These are phyloP conservation scores for Caenorhabditis brenneri DNA, from an alignment of 1,140 invertebrate species.

Conservation along the genomic window DNA sequence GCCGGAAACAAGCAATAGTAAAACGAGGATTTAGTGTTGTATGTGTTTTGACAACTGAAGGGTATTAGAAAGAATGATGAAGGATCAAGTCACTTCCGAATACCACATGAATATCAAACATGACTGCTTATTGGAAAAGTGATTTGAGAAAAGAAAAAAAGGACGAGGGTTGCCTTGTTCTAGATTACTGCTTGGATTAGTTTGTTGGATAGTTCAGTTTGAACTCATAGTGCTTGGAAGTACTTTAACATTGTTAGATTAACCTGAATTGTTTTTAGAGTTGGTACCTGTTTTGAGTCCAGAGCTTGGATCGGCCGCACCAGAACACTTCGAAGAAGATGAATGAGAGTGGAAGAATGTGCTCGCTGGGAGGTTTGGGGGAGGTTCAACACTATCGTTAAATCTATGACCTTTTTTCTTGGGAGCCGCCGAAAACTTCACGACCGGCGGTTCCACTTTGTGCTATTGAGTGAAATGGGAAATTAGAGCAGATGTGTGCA, in stretches of 20 bases:
- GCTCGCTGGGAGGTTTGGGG: background rate
- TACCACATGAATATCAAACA: background rate
- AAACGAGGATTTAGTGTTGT: background rate
- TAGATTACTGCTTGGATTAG: background rate
- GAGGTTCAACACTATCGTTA: background rate
- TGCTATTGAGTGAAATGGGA: background rate
- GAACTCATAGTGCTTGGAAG: too few relatives aligned
- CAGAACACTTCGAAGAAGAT: too few relatives aligned
- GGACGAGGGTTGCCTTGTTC: background rate
- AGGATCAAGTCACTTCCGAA: slow-evolving; percentile 34
- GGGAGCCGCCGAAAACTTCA: background rate
- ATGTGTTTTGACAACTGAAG: background rate
- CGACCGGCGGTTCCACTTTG: background rate
- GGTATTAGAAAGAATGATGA: slow-evolving; percentile 31
- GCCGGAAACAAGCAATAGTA: slow-evolving; percentile 43
- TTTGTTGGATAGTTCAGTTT: too few relatives aligned
- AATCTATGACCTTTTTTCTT: background rate
- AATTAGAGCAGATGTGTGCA: background rate
- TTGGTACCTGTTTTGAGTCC: too few relatives aligned
- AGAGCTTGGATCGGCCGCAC: too few relatives aligned
- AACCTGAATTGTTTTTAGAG: too few relatives aligned
- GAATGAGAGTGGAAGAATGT: background rate
- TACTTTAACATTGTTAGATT: too few relatives aligned
- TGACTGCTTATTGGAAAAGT: background rate
- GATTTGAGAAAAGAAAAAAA: background rate